Evolutionary conservation across 2,113 vertebrate genomes (phyloP), one percentile per base, ranked within the genome.

Genomic region (Lipophrys pholis): DNA sequence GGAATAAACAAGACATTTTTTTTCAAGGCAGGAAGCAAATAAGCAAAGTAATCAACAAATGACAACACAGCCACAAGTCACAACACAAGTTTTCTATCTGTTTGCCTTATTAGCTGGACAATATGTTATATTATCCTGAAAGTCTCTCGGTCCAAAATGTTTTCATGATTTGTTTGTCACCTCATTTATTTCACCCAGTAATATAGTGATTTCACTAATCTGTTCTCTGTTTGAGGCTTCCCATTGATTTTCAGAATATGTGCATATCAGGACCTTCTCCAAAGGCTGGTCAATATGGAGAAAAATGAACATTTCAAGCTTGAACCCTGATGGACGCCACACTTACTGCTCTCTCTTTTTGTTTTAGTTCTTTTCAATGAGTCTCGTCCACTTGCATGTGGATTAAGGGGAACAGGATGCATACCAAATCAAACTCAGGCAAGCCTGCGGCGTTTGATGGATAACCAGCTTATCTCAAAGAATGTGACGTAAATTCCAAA

Each of bases 401-500:
- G 50, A 67, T 75, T 81, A 60, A 68, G 50, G 45, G 9, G 49
- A 36, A 10, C 8, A 2, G 9, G 73, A 51, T 6, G 6, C 41
- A 14, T 78, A 41, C 21, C 42, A 69, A 82, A 61, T 43, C n/a
- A 3, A 1, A 16, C 11, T 63, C 36, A 36, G 8, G 46, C 55
- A 4, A 8, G 2, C n/a, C 55, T 15, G 15, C 21, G 17, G 6
- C 3, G 7, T 58, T 56, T 63, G 35, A 76, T 48, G 1, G 63
- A 45, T 46, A 59, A 40, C 61, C 52, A 43, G 9, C n/a, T 6
- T 9, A 7, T 70, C 11, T 57, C 11, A 58, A 41, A 60, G 7
- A 14, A 62, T 80, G 53, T 66, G 41, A 60, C 14, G 39, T 6
- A 6, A 66, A 45, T 64, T 21, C n/a, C 38, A 57, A 60, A 16